Conservation (phyloP, 53 echinoderm and acorn worm genomes). For the Actinopyga echinites region DNA sequence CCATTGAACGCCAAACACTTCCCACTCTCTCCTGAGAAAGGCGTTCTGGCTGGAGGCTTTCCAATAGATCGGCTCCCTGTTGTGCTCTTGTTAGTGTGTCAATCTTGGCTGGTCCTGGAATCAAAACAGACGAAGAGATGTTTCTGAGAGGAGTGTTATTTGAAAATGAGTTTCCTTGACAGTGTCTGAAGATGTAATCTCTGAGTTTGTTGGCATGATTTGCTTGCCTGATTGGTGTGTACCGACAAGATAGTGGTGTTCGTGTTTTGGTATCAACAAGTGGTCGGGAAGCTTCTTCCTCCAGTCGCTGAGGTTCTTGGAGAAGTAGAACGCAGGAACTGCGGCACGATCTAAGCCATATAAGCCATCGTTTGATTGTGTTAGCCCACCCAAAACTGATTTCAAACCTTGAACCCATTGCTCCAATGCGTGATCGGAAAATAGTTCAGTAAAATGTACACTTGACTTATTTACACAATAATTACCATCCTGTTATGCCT, state of each 20-base stretch:
- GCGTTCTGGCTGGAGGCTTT: conserved; percentile 48
- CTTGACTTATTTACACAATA: conserved; percentile 47
- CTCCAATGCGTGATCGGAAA: conserved; percentile 57
- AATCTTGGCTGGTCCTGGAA: conserved; percentile 50
- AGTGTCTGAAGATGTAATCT: conserved; percentile 59
- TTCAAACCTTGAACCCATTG: conserved; percentile 35
- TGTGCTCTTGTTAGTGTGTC: conserved; percentile 36
- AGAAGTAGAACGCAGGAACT: conserved; percentile 11
- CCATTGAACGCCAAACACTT: conserved; percentile 53
- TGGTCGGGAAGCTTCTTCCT: conserved; percentile 3
- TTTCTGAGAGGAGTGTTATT: conserved; percentile 54
- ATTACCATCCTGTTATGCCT: conserved; percentile 47
- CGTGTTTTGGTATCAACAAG: background rate
- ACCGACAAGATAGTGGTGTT: conserved; percentile 12
- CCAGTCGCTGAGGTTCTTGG: background rate
- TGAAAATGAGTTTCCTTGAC: conserved; percentile 55
- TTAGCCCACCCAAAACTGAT: background rate
- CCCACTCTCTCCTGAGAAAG: conserved; percentile 36
- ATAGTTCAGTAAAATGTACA: conserved; percentile 49
- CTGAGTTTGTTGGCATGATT: conserved; percentile 54
- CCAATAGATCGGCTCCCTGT: conserved; percentile 18
- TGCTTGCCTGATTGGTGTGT: conserved; percentile 23
- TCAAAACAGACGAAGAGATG: conserved; percentile 54
- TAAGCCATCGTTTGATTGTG: conserved; percentile 13
- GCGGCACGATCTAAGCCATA: conserved; percentile 9